Conservation (phyloP, 1,140 invertebrate species). For the Orius insidiosus region DNA sequence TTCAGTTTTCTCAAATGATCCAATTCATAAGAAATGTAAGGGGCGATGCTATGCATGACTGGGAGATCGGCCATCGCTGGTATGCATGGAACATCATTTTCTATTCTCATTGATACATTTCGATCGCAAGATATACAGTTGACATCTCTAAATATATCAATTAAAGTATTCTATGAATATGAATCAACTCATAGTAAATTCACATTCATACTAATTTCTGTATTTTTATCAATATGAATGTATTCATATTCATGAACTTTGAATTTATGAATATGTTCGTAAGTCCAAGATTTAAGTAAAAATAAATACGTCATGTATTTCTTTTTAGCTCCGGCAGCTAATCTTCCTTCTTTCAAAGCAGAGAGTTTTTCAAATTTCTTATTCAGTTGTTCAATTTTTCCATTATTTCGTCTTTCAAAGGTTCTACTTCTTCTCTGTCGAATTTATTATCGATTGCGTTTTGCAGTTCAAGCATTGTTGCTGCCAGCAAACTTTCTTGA, state of each 20-base stretch:
- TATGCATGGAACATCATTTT: conserved; percentile 29
- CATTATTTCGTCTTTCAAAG: conserved; percentile 33
- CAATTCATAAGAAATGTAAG: conserved; percentile 46
- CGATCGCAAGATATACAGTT: conserved; percentile 58
- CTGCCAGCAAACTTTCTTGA: conserved; percentile 28
- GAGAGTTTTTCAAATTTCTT: conserved; percentile 35
- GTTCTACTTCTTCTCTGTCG: conserved; percentile 43
- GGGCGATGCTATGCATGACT: conserved; percentile 36
- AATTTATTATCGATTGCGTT: conserved; percentile 45
- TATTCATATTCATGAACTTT: neutral
- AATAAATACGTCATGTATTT: conserved; percentile 33
- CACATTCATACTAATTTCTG: neutral
- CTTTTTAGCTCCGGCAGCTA: conserved; percentile 48
- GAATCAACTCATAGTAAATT: conserved; percentile 7
- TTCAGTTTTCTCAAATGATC: conserved; percentile 34
- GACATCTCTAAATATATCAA: conserved; percentile 33
- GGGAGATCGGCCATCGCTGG: conserved; percentile 28
- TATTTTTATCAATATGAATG: too few species aligned
- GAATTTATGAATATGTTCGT: neutral
- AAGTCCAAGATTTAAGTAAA: neutral
- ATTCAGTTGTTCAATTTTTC: conserved; percentile 30
- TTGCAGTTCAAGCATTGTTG: conserved; percentile 40
- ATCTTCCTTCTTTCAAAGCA: conserved; percentile 35
- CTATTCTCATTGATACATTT: conserved; percentile 36
- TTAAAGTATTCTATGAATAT: neutral